These are phyloP conservation scores for Zaprionus lachaisei DNA, from an alignment of 1,140 invertebrate species.

Conservation along the genomic window DNA sequence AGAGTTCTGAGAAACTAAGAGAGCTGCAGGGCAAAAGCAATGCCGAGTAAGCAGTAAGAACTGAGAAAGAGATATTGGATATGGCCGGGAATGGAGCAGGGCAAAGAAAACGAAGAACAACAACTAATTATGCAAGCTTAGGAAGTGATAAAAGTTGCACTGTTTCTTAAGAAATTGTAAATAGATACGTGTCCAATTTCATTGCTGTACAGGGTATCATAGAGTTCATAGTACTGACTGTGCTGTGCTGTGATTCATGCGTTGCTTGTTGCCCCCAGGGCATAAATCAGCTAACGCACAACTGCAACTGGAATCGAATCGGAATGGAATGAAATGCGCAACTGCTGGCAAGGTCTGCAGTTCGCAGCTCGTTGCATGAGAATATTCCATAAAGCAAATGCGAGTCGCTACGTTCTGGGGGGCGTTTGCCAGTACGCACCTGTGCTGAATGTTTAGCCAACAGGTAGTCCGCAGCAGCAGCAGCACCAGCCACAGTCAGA, in stretches of 20 bases:
- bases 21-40: not conserved
- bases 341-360: constrained; percentile 56
- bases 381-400: constrained; percentile 42
- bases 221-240: not conserved
- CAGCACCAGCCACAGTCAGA: not conserved
- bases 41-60: not conserved
- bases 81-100: not conserved
- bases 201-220: constrained; percentile 1
- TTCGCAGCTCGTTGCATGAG: constrained; percentile 34
- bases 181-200: no score
- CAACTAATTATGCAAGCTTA: not conserved
- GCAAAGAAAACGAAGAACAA: not conserved
- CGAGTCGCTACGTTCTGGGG: constrained; percentile 17
- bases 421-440: constrained; percentile 66
- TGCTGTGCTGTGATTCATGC: constrained; percentile 57
- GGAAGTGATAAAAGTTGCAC: no score
- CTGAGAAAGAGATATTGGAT: not conserved
- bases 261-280: constrained; percentile 30
- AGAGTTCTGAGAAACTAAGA: not conserved
- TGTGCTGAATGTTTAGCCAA: constrained; percentile 59
- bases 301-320: constrained; percentile 46
- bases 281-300: constrained; percentile 63
- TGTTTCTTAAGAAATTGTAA: no score
- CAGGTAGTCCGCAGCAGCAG: constrained; percentile 52
- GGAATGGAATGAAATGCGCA: constrained; percentile 67